Base-by-base conservation (phyloP, 1,140 invertebrate genomes). In the Sminthurides bifidus region DNA sequence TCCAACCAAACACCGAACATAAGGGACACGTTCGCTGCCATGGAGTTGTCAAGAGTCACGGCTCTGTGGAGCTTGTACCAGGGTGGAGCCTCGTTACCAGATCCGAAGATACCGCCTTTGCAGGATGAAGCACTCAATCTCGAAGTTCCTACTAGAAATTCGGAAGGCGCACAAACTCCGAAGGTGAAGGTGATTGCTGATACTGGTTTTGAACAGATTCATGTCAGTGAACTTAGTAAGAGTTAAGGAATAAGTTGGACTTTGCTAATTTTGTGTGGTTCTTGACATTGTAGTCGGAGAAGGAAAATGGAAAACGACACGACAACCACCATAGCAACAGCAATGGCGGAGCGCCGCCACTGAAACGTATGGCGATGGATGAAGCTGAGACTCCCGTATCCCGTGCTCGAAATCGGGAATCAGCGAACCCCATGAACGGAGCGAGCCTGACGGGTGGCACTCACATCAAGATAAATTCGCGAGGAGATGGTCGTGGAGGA, bases 381-480 rank as follows among this genome's bases (percentile, higher is more conserved):
- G 75, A 76, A 14, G 38, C 56, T 68, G 51, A 65, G 67, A 67
- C 68, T 77, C 69, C 69, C 23, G 29, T 71, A 69, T 58, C 66
- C 60, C 46, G 61, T 59, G 43, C 55, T 52, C 56, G 56, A 31
- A 40, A 57, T 44, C 24, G 33, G 38, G 38, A 23, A 26, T 12
- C 38, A 10, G 38, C 38, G 17, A 43, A 15, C 10, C 29, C 40
- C 31, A 17, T 46, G 12, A 26, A 30, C 35, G 31, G 55, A n/a
- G 45, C 45, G 12, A 37, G 23, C 21, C 12, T 35, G 21, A 30
- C 38, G 12, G 41, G 48, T 15, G 84, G 81, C 49, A 82, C 89
- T 54, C 84, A 91, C 70, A 86, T 93, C 61, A 92, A 89, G 74
- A 90, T 93, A 63, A 82, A 84, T 57, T 88, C 84, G 60, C 77